A percentile compares a stretch with the other conserved stretches of the same genome.
These are phyloP conservation scores for Anarhynchus alexandrinus DNA, from an alignment of 2,113 vertebrate genomes.

Conservation along the genomic window DNA sequence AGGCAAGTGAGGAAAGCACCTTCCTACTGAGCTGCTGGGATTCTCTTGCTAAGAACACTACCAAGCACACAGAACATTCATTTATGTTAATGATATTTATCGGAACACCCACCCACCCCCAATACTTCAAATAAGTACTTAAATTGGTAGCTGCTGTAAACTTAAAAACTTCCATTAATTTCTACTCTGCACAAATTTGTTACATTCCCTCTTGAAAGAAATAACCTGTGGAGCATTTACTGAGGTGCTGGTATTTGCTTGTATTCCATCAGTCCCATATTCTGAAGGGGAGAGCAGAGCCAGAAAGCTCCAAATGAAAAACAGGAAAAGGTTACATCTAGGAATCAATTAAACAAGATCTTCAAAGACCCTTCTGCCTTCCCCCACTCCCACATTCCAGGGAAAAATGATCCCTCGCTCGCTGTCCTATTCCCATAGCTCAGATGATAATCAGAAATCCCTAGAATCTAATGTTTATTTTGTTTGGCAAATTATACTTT, in stretches of 20 bases:
- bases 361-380: slow-evolving; percentile 7
- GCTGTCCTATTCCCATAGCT: neutral
- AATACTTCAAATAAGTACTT: neutral
- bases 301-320: slow-evolving; percentile 22
- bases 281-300: slow-evolving; percentile 4
- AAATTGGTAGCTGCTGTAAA: slow-evolving; percentile 49
- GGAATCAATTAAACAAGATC: neutral
- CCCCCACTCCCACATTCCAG: neutral
- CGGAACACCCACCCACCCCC: too few species aligned
- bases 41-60: neutral
- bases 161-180: slow-evolving; percentile 21
- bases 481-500: slow-evolving; percentile 18
- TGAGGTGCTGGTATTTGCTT: slow-evolving; percentile 31
- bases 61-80: neutral
- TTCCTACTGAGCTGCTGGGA: neutral
- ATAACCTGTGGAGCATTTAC: slow-evolving; percentile 9
- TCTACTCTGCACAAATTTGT: neutral
- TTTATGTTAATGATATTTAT: neutral
- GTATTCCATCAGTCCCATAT: neutral
- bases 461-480: neutral
- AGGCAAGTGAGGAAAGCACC: neutral
- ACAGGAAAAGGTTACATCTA: slow-evolving; percentile 5
- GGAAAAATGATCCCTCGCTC: neutral
- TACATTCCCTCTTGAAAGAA: slow-evolving; percentile 40
- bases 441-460: slow-evolving; percentile 18